These are phyloP conservation scores for Phasianus colchicus DNA, from an alignment of 2,113 vertebrate genomes.

Conservation along the genomic window DNA sequence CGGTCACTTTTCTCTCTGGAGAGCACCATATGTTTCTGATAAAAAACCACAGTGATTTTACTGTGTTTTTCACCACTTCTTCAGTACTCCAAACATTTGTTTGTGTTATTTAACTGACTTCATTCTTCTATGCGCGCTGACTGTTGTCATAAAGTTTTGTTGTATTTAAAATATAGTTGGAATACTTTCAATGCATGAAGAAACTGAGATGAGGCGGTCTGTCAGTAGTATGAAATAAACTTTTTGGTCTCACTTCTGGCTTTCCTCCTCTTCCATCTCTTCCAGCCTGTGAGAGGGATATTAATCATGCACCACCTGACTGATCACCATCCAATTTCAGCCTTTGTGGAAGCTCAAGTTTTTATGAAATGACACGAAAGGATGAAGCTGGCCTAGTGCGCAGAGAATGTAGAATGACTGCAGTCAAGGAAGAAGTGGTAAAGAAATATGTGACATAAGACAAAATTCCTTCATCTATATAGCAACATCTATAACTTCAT, in stretches of 20 bases:
- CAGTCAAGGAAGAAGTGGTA: not conserved
- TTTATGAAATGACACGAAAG: not conserved
- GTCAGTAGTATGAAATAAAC: not conserved
- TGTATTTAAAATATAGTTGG: not conserved
- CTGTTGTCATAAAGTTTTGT: not conserved
- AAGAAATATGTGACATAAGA: not conserved
- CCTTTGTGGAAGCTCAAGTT: not conserved
- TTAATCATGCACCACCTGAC: not conserved
- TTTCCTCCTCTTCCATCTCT: not conserved
- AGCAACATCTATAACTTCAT: not conserved
- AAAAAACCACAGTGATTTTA: not conserved
- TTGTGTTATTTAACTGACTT: not conserved
- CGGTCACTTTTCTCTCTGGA: not conserved
- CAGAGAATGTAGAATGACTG: not conserved
- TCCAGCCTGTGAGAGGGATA: not conserved
- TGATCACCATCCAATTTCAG: not conserved
- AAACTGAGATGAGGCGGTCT: not conserved
- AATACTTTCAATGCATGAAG: not conserved
- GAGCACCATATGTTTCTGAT: not conserved
- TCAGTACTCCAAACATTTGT: not conserved
- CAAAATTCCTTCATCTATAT: not conserved
- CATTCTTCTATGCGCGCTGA: not conserved
- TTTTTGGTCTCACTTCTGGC: not conserved
- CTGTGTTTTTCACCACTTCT: conserved; percentile 24
- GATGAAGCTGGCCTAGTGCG: not conserved